phyloP scores from a whole-genome alignment of 2,113 vertebrate species.

The Peucedramus taeniatus region DNA sequence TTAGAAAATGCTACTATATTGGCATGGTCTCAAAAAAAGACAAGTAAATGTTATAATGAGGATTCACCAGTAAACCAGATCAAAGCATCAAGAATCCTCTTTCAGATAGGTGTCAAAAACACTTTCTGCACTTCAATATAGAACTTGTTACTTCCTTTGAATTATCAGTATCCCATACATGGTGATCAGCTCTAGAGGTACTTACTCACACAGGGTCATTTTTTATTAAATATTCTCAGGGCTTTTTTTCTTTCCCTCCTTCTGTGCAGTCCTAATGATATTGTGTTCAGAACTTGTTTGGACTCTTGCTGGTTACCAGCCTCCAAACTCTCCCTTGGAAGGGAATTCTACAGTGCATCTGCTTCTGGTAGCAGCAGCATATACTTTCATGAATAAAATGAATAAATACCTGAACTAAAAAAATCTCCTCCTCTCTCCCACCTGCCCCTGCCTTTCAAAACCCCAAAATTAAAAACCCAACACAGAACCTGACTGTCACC shows the following conservation, averaged over 20 bases:
- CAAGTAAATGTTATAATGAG: neutral
- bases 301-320: neutral
- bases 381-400: rapidly evolving
- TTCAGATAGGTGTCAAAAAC: neutral
- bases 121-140: neutral
- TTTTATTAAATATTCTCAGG: neutral
- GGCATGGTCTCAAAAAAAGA: neutral
- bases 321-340: neutral
- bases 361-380: neutral
- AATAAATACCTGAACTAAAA: neutral
- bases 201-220: neutral
- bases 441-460: neutral
- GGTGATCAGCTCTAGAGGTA: neutral
- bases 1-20: neutral
- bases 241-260: neutral
- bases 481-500: neutral
- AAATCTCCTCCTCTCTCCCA: neutral
- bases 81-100: neutral
- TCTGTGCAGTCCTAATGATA: neutral
- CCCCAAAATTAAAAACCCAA: neutral
- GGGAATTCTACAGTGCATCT: neutral
- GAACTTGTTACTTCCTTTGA: neutral
- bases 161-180: neutral
- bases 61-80: neutral
- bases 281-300: neutral